Evolutionary conservation across 2,113 vertebrate species (phyloP).

Genomic region (Eidolon helvum): DNA sequence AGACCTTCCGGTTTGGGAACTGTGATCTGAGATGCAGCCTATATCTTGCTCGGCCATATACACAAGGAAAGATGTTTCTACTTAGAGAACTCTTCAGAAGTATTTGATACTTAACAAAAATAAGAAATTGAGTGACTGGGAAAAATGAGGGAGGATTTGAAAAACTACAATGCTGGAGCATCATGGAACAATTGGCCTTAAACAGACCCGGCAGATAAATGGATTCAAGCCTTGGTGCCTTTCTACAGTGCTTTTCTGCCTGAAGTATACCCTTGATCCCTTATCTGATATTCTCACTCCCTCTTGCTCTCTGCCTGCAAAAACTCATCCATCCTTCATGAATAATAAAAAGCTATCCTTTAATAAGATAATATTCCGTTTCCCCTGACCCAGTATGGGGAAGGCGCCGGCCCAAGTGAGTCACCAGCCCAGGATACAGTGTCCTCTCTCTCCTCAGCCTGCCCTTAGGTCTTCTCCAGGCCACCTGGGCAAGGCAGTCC

Average conservation of each 20-base stretch:
- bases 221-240: background rate
- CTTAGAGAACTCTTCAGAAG: background rate
- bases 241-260: background rate
- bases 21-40: rapidly evolving
- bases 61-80: background rate
- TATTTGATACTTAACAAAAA: background rate
- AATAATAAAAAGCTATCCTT: background rate
- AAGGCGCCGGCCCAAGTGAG: background rate
- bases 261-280: rapidly evolving
- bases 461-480: background rate
- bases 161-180: background rate
- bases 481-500: background rate
- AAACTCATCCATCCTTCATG: background rate
- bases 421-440: background rate
- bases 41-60: background rate
- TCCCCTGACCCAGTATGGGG: background rate
- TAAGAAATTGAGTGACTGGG: background rate
- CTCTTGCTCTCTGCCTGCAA: background rate
- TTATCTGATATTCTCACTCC: background rate
- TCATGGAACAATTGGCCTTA: background rate
- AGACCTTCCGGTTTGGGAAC: background rate
- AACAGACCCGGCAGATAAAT: background rate
- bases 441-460: background rate
- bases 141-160: background rate
- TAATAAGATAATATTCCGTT: background rate